Base-by-base conservation (phyloP, 37 sponge, comb jelly and placozoan genomes). In the Petrosia ficiformis region DNA sequence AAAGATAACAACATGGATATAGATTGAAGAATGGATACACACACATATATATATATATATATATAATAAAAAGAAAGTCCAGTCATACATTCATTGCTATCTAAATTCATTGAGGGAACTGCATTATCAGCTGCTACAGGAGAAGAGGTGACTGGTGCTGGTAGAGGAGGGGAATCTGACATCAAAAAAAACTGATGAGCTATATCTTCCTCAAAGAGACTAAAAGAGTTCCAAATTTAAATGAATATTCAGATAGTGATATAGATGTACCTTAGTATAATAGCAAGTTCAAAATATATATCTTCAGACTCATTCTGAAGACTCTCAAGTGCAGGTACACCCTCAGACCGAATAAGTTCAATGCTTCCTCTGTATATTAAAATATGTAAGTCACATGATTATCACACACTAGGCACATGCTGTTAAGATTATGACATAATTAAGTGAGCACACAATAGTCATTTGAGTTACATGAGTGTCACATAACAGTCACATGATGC, bases 181-280 rank as follows among this genome's bases (percentile, higher is more conserved):
- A 24, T 35, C 22, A 76, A 40, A 37, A 73, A 81, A 3, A 48
- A 54, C 48, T 41, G 39, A 42, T 76, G 77, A 25, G 30, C 31
- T n/a, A 86, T 86, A 21, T 74, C 81, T 30, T 80, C 77, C 1
- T 80, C 87, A 80, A 86, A 86, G 26, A 80, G 70, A 70, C 87
- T 86, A 44, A 22, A 71, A 39, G 21, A 59, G 26, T 41, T 10
- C 4, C 19, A 68, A 57, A 65, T 10, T n/a, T n/a, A n/a, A n/a
- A n/a, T n/a, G n/a, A n/a, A 57, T n/a, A 77, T 65, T 41, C 67
- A 30, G 14, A 33, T 34, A 75, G 30, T 73, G 25, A 59, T 32
- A 4, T 34, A 4, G 35, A 19, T 40, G 31, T 39, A 78, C 79
- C 79, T 78, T 54, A 78, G 70, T 28, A 78, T 30, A 24, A 77